phyloP scores from a whole-genome alignment of 2,888 invertebrate genomes.

The Ferdinandea cuprea region DNA sequence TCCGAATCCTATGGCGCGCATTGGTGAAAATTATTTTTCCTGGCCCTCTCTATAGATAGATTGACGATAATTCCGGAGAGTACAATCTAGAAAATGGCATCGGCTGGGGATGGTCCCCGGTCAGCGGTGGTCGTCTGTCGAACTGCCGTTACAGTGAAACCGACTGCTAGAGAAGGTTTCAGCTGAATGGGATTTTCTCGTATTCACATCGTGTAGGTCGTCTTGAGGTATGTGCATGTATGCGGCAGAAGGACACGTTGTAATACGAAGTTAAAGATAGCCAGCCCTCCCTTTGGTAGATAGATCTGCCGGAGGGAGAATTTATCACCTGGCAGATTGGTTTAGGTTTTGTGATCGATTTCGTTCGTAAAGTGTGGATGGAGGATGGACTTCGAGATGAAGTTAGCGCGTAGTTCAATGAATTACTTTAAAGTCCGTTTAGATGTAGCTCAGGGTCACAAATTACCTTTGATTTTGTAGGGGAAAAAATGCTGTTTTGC shows the following conservation, averaged over 20 bases:
- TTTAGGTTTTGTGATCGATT: constrained; percentile 58
- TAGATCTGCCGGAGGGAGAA: constrained; percentile 51
- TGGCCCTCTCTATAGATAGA: constrained; percentile 67
- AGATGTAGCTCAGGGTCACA: constrained; percentile 34
- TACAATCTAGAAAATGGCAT: constrained; percentile 62
- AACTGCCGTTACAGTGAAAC: constrained; percentile 50
- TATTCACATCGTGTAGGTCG: neutral
- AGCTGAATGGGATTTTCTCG: constrained; percentile 54
- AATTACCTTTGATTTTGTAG: constrained; percentile 46
- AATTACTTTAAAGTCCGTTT: constrained; percentile 25
- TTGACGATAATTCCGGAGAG: constrained; percentile 57
- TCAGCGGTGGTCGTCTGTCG: constrained; percentile 50
- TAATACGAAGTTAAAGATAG: constrained; percentile 14
- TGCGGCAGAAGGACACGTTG: constrained; percentile 6
- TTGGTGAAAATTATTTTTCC: constrained; percentile 57
- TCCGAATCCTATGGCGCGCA: neutral
- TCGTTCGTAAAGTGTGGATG: constrained; percentile 18
- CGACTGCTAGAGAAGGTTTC: constrained; percentile 61
- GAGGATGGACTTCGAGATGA: neutral
- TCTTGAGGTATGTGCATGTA: no score
- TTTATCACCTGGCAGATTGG: constrained; percentile 69
- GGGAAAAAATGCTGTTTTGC: neutral
- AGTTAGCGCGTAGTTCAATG: neutral
- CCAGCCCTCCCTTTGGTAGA: constrained; percentile 25
- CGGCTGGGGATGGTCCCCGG: constrained; percentile 11